A percentile compares a stretch with the other conserved stretches of the same genome.
Evolutionary conservation across 2,888 invertebrate genomes (phyloP).

Genomic region (Aporophyla nigra): DNA sequence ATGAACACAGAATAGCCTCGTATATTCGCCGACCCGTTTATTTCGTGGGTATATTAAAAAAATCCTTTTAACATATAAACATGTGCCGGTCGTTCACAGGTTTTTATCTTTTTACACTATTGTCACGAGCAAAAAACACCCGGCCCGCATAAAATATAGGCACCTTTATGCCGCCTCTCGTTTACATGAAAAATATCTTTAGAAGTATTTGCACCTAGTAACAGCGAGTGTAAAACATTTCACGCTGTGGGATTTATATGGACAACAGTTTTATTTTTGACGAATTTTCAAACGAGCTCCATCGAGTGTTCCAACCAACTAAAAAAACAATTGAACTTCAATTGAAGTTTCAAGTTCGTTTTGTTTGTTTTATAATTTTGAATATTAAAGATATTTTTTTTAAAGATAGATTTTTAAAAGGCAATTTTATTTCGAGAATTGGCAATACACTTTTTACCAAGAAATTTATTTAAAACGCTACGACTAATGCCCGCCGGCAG

Average conservation of each 20-base stretch:
- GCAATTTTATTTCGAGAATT: slow-evolving; percentile 34
- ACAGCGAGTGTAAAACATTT: slow-evolving; percentile 48
- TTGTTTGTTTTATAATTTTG: slow-evolving; percentile 18
- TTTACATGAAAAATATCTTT: slow-evolving; percentile 71
- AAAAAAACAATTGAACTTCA: slow-evolving; percentile 37
- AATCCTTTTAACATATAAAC: slow-evolving; percentile 62
- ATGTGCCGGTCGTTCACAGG: slow-evolving; percentile 53
- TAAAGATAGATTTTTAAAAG: slow-evolving; percentile 24
- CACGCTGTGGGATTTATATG: slow-evolving; percentile 41
- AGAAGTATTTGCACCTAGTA: slow-evolving; percentile 67
- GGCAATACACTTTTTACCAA: slow-evolving; percentile 39
- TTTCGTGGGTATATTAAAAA: slow-evolving; percentile 59
- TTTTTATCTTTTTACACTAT: slow-evolving; percentile 70
- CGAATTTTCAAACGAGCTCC: slow-evolving; percentile 25
- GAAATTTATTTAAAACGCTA: slow-evolving; percentile 24
- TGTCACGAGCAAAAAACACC: slow-evolving; percentile 63
- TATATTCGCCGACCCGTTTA: slow-evolving; percentile 37
- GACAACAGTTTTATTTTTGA: slow-evolving; percentile 23
- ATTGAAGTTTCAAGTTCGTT: slow-evolving; percentile 36
- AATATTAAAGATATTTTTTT: slow-evolving; percentile 4
- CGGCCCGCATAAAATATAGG: slow-evolving; percentile 61
- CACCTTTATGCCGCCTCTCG: slow-evolving; percentile 61
- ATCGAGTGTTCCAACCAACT: slow-evolving; percentile 2
- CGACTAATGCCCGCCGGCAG: slow-evolving; percentile 31
- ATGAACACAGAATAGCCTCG: slow-evolving; percentile 42